A percentile compares a stretch with the other conserved stretches of the same genome.
Evolutionary conservation across 2,888 invertebrate species (phyloP).

Genomic region (Amphimallon solstitiale): DNA sequence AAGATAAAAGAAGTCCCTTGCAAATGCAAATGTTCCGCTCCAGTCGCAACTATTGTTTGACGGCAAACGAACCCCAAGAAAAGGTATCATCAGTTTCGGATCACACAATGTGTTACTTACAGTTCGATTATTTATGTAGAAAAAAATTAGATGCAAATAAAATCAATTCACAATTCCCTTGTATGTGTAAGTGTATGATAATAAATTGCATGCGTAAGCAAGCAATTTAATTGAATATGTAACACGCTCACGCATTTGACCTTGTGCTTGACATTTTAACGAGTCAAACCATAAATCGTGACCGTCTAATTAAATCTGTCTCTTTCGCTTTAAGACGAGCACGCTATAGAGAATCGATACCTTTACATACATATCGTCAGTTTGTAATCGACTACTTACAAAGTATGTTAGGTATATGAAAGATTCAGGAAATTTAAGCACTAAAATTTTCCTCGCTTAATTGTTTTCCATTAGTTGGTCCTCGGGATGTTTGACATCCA

Average conservation of each 20-base stretch:
- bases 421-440: no score
- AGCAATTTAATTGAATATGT: constrained; percentile 42
- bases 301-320: constrained; percentile 8
- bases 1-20: neutral
- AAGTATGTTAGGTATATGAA: no score
- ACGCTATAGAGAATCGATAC: neutral
- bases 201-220: constrained; percentile 40
- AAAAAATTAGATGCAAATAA: constrained; percentile 19
- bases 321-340: neutral
- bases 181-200: constrained; percentile 29
- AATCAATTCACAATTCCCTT: constrained; percentile 30
- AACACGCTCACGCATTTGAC: constrained; percentile 40
- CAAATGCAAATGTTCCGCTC: constrained; percentile 20
- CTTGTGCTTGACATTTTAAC: constrained; percentile 42
- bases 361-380: neutral
- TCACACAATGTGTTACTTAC: neutral
- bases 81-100: constrained; percentile 5
- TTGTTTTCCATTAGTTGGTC: no score
- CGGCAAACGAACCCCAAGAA: constrained; percentile 2
- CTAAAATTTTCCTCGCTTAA: no score
- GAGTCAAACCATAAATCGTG: constrained; percentile 33
- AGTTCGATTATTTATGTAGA: constrained; percentile 1
- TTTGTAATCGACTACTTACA: no score
- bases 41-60: constrained; percentile 3
- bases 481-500: no score